phyloP scores from a whole-genome alignment of 2,113 vertebrate genomes.

The Enhydra lutris region DNA sequence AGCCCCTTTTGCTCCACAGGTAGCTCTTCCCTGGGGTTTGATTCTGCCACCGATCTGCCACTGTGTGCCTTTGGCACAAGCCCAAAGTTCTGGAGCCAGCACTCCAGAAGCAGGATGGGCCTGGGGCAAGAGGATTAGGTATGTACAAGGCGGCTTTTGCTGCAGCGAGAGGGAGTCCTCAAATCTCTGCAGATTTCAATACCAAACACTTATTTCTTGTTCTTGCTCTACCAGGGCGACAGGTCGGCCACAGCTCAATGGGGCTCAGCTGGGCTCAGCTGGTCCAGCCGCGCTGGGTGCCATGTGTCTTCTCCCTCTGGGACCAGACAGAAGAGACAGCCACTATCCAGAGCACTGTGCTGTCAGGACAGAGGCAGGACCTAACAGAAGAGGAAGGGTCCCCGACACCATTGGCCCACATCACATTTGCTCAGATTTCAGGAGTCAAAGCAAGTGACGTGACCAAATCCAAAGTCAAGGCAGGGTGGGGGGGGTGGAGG shows the following conservation, averaged over 20 bases:
- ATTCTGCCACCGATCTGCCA: not conserved
- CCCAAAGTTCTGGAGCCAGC: not conserved
- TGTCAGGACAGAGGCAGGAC: not conserved
- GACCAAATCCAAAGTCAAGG: not conserved
- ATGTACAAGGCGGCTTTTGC: not conserved
- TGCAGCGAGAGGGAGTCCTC: not conserved
- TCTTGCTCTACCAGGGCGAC: not conserved
- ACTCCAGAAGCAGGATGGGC: not conserved
- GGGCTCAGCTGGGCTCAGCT: not conserved
- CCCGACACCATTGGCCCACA: accelerated
- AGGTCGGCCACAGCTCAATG: not conserved
- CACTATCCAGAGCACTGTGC: accelerated
- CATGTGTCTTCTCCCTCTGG: not conserved
- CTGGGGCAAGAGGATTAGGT: not conserved
- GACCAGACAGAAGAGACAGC: not conserved
- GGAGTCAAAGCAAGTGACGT: not conserved
- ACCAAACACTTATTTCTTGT: not conserved
- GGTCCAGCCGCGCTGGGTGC: not conserved
- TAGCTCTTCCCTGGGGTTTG: not conserved
- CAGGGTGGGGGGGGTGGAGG: too few species aligned
- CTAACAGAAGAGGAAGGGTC: not conserved
- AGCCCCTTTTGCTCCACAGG: not conserved
- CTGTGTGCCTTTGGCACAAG: not conserved
- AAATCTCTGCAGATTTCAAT: not conserved
- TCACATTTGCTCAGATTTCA: not conserved